Evolutionary conservation across 1,140 invertebrate species (phyloP).

Genomic region (Archivesica marissinica): DNA sequence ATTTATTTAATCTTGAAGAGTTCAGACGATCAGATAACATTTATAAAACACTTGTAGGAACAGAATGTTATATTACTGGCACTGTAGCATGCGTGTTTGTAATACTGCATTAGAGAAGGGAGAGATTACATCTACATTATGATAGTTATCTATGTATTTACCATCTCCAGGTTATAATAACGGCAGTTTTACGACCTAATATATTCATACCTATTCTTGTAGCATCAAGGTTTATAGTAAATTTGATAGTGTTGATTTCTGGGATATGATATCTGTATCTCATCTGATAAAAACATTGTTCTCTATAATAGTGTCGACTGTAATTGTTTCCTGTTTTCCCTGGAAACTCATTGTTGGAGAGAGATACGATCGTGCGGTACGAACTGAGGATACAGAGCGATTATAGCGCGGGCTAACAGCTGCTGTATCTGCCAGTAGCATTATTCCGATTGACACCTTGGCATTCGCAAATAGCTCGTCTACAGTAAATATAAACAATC

Average conservation of each 20-base stretch:
- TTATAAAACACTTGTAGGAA: no score
- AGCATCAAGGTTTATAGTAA: neutral
- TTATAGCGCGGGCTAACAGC: neutral
- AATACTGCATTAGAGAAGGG: no score
- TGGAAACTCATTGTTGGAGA: neutral
- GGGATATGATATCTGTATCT: neutral
- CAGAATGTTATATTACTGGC: no score
- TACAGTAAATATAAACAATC: slow-evolving; percentile 7
- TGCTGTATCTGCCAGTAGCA: neutral
- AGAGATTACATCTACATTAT: no score
- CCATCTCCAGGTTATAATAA: no score
- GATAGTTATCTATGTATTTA: no score
- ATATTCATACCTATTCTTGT: neutral
- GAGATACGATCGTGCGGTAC: neutral
- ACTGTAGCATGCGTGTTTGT: no score
- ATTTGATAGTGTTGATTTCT: neutral
- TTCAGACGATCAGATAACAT: no score
- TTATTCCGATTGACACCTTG: neutral
- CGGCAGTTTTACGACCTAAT: neutral
- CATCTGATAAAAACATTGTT: slow-evolving; percentile 1
- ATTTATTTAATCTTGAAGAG: no score
- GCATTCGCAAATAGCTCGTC: neutral
- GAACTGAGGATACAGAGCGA: neutral
- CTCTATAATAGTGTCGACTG: neutral
- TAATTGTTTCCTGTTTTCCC: neutral